phyloP scores from a whole-genome alignment of 2,113 vertebrate species.

The Vidua macroura region DNA sequence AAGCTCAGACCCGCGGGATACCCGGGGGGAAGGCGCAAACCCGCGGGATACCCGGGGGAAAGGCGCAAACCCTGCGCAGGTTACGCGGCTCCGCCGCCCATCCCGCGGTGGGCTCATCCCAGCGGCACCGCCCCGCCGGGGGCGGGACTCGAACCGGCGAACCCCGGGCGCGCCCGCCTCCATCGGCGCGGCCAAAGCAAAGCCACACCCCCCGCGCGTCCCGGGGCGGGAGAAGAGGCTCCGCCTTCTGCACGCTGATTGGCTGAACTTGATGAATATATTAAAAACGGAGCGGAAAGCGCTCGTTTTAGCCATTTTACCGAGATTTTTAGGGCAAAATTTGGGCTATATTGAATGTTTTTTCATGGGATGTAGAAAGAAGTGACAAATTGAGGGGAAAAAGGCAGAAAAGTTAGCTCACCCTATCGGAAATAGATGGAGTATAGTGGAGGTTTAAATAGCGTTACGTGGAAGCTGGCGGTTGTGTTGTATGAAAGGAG shows the following conservation, averaged over 20 bases:
- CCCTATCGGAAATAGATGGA: accelerated
- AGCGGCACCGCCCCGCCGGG: not conserved
- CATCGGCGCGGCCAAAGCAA: not conserved
- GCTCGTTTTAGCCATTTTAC: accelerated
- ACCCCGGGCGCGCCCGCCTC: accelerated
- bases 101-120: not conserved
- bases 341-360: accelerated
- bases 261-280: not conserved
- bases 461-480: no score
- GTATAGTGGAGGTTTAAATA: accelerated
- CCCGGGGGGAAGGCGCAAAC: accelerated
- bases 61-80: not conserved
- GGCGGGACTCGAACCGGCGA: accelerated
- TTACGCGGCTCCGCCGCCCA: not conserved
- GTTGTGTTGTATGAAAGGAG: slow-evolving; percentile 87
- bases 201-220: accelerated
- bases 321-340: accelerated
- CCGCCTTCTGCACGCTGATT: not conserved
- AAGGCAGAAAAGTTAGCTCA: accelerated
- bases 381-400: accelerated
- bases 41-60: not conserved
- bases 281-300: accelerated
- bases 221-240: accelerated
- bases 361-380: accelerated
- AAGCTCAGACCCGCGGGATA: not conserved